Percentiles rank a stretch among this genome's conserved stretches.
These are phyloP conservation scores for Zoroaster sp. DNA, from an alignment of 53 echinoderm and acorn worm species.

Conservation along the genomic window DNA sequence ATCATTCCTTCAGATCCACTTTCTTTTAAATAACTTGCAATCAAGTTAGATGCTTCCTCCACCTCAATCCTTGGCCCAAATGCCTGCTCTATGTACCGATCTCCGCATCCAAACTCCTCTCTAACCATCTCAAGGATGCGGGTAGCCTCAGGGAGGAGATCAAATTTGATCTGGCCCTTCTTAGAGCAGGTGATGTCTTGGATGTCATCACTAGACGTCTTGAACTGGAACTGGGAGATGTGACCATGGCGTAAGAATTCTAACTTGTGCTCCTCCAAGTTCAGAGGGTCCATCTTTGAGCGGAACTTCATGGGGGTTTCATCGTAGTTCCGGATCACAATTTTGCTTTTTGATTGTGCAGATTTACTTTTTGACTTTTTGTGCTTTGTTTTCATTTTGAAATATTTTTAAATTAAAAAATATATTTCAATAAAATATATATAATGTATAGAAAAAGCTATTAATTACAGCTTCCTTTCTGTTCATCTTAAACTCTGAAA, in stretches of 20 bases:
- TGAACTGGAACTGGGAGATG: slow-evolving; percentile 77
- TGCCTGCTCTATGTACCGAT: slow-evolving; percentile 60
- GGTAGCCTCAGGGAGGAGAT: slow-evolving; percentile 69
- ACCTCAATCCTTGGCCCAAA: slow-evolving; percentile 70
- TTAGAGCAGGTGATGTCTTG: slow-evolving; percentile 55
- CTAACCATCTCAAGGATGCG: slow-evolving; percentile 77
- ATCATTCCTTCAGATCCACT: slow-evolving; percentile 73
- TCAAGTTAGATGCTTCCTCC: slow-evolving; percentile 61
- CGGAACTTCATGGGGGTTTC: slow-evolving; percentile 74
- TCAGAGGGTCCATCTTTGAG: slow-evolving; percentile 84
- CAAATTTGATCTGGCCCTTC: slow-evolving; percentile 75
- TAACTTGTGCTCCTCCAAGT: slow-evolving; percentile 79
- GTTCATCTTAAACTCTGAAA: no score
- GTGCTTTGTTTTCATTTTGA: slow-evolving; percentile 53
- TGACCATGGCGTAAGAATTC: slow-evolving; percentile 75
- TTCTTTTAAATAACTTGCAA: slow-evolving; percentile 73
- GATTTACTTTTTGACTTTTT: slow-evolving; percentile 45
- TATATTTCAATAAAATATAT: no score
- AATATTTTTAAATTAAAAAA: no score
- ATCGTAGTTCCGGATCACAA: slow-evolving; percentile 75
- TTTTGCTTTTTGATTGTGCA: slow-evolving; percentile 20
- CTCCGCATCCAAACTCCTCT: slow-evolving; percentile 73
- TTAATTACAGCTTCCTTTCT: no score
- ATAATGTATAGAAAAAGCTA: no score
- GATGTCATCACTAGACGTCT: slow-evolving; percentile 51